Conservation (phyloP, 2,888 invertebrate species). For the Zeuzera pyrina region DNA sequence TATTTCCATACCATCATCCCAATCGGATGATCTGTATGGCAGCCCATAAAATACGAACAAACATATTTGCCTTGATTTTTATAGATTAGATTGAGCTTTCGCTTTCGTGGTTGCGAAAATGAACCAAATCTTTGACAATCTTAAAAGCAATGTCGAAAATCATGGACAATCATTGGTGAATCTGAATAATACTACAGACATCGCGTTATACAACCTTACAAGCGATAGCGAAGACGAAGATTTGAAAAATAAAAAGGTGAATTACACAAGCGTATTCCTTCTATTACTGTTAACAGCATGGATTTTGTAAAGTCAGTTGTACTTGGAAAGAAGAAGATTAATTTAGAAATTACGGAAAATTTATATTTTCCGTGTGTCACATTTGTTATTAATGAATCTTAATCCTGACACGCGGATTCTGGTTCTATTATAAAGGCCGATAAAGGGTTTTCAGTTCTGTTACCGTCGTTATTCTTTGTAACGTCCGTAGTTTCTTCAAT, state of each 20-base stretch:
- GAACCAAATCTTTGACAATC: conserved; percentile 40
- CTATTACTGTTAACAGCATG: conserved; percentile 21
- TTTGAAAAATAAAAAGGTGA: conserved; percentile 33
- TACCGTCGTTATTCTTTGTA: conserved; percentile 14
- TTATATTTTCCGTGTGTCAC: too few relatives aligned
- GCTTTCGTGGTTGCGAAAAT: too few relatives aligned
- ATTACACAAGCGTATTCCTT: conserved; percentile 23
- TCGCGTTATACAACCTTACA: conserved; percentile 38
- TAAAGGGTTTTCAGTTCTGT: conserved; percentile 41
- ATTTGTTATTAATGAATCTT: conserved; percentile 28
- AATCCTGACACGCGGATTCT: conserved; percentile 17
- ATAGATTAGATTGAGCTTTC: too few relatives aligned
- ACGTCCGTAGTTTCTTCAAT: neutral
- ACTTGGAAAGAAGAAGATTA: conserved; percentile 16
- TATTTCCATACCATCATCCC: too few relatives aligned
- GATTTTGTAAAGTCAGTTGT: conserved; percentile 20
- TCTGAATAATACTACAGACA: conserved; percentile 13
- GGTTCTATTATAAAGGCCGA: conserved; percentile 47
- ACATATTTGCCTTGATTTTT: too few relatives aligned
- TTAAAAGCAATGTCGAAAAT: conserved; percentile 32
- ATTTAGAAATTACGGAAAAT: conserved; percentile 15
- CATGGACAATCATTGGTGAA: conserved; percentile 20
- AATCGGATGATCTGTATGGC: too few relatives aligned
- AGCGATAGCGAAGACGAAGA: conserved; percentile 54
- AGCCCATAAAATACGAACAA: too few relatives aligned